Conservation (phyloP, 2,797 vertebrate genomes). For the Sphenopsis melanotis region DNA sequence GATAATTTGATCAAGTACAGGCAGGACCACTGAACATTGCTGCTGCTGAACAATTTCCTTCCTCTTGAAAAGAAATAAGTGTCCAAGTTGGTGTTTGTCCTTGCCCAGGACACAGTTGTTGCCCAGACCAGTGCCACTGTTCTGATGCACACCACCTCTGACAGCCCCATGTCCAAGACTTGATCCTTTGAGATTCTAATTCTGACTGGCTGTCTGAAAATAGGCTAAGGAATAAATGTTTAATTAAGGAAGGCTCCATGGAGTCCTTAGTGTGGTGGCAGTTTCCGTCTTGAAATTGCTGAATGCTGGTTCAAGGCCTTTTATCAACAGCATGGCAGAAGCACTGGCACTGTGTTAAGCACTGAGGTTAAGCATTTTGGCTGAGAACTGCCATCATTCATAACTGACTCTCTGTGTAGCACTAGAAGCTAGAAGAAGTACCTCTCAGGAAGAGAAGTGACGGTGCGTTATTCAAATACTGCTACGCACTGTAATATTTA, state of each 20-base stretch:
- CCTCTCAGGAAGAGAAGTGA: not conserved
- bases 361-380: not conserved
- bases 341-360: not conserved
- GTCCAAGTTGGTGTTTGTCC: not conserved
- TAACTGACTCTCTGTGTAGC: not conserved
- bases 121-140: not conserved
- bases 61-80: not conserved
- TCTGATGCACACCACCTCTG: not conserved
- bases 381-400: not conserved
- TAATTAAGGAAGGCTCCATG: not conserved
- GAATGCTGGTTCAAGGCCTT: not conserved
- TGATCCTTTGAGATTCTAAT: not conserved
- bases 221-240: not conserved
- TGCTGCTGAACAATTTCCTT: not conserved
- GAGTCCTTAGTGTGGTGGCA: not conserved
- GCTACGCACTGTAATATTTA: not conserved
- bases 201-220: not conserved
- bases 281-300: not conserved
- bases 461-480: not conserved
- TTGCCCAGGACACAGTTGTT: not conserved
- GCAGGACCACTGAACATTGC: not conserved
- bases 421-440: not conserved
- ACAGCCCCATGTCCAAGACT: rapidly evolving
- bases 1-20: not conserved
- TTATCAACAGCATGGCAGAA: not conserved